Evolutionary conservation across 2,888 invertebrate species (phyloP).

Genomic region (Ditula angustiorana): DNA sequence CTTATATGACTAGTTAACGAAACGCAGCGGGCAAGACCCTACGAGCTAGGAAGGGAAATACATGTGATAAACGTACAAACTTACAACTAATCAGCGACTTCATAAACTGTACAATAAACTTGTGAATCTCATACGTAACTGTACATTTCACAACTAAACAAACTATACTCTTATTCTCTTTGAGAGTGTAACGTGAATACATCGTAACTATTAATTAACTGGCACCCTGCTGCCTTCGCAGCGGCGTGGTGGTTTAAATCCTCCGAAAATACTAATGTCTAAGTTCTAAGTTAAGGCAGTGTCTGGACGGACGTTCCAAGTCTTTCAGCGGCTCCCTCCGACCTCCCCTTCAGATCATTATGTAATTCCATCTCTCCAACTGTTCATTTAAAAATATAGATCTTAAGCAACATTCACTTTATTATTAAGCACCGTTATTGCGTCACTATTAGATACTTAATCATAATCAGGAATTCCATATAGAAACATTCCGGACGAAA

Average conservation of each 20-base stretch:
- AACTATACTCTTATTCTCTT: conserved; percentile 22
- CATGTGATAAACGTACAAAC: conserved; percentile 35
- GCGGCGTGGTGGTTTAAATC: conserved; percentile 42
- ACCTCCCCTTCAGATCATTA: conserved; percentile 26
- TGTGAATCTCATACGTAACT: conserved; percentile 84
- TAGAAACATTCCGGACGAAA: neutral
- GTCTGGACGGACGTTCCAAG: conserved; percentile 54
- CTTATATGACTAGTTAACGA: conserved; percentile 78
- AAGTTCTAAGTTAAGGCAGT: conserved; percentile 51
- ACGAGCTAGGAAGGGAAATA: neutral
- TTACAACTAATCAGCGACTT: conserved; percentile 52
- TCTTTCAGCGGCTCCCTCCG: conserved; percentile 20
- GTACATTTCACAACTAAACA: conserved; percentile 67
- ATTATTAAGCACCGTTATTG: conserved; percentile 9
- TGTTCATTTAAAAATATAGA: neutral
- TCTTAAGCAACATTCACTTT: neutral
- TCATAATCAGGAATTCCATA: too few species aligned
- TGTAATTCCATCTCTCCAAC: conserved; percentile 5
- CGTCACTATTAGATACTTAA: neutral
- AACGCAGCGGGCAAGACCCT: conserved; percentile 65
- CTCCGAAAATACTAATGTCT: conserved; percentile 47
- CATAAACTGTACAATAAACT: conserved; percentile 66
- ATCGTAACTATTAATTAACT: conserved; percentile 17
- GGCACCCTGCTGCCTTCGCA: conserved; percentile 14
- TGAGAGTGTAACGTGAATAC: conserved; percentile 25